Base-by-base conservation (phyloP, 2,888 invertebrate species). In the Ectemnius lituratus region DNA sequence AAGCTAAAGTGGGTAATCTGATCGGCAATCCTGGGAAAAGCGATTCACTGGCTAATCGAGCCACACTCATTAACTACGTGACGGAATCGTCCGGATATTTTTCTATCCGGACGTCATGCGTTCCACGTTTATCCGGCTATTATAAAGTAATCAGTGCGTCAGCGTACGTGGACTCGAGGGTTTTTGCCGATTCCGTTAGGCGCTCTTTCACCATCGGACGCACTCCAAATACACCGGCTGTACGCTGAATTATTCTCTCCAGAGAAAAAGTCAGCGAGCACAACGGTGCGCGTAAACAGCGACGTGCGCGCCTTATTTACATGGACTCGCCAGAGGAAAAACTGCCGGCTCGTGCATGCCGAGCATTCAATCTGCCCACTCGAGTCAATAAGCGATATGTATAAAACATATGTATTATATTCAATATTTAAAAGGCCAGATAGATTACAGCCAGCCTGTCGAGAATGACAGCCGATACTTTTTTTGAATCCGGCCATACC, bases 61-160 rank as follows among this genome's bases (percentile, higher is more conserved):
- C 56, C 46, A 64, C 66, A 67, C 72, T 70, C 76, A 63, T 76
- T 71, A 71, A 68, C n/a, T 65, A 62, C 37, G 49, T 62, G 66
- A 49, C 59, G 73, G 61, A 62, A 62, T 46, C n/a, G 8, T 14
- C 14, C 14, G 47, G 45, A 64, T 57, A 58, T 70, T 71, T 67
- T 75, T 75, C 75, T 62, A 65, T 62, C 23, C 60, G 63, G 63
- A 68, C 62, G 13, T 14, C 57, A 18, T 59, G 67, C 69, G 37
- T 74, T 71, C 67, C 49, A 62, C 60, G 63, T 62, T 62, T 61
- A 61, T 78, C 73, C 63, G 62, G 71, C 71, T 72, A 81, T 80
- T 80, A 81, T 70, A 69, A 71, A 67, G 69, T 45, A 70, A 78
- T 70, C 69, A 46, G 65, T 60, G 65, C 66, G 68, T 68, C 60